phyloP scores from a whole-genome alignment of 2,888 invertebrate species.

The Orthosia gracilis region DNA sequence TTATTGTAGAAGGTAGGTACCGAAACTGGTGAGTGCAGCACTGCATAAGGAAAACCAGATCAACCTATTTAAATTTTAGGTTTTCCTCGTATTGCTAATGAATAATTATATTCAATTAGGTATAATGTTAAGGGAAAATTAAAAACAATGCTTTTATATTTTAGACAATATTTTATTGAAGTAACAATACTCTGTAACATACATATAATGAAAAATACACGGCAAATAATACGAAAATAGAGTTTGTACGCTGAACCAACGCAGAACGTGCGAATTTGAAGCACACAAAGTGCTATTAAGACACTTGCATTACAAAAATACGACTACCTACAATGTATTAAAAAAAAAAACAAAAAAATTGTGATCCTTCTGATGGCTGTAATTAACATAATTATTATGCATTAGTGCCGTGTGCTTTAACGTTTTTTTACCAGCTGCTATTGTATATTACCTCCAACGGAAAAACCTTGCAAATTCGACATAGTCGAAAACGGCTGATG shows the following conservation, averaged over 20 bases:
- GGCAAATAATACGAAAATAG: conserved; percentile 72
- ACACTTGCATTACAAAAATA: conserved; percentile 67
- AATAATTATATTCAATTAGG: neutral
- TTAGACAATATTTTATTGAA: conserved; percentile 85
- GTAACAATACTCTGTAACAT: conserved; percentile 88
- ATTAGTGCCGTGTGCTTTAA: conserved; percentile 54
- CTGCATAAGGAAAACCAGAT: neutral
- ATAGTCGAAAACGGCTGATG: conserved; percentile 9
- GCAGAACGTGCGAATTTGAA: conserved; percentile 63
- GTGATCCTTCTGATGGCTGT: conserved; percentile 66
- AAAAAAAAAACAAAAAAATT: conserved; percentile 58
- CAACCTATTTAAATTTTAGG: neutral
- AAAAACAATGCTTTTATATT: conserved; percentile 45
- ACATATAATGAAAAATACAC: conserved; percentile 82
- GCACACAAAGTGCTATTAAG: conserved; percentile 62
- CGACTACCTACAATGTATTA: conserved; percentile 41
- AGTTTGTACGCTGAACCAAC: conserved; percentile 73
- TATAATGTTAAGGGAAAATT: conserved; percentile 38
- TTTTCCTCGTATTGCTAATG: conserved; percentile 1
- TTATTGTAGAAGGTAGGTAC: neutral
- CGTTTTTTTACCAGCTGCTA: conserved; percentile 24
- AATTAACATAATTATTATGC: conserved; percentile 65
- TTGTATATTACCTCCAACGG: conserved; percentile 16
- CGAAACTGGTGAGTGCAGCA: neutral
- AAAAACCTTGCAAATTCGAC: conserved; percentile 48